Conservation (phyloP, 2,113 vertebrate genomes). For the Scatophagus argus region DNA sequence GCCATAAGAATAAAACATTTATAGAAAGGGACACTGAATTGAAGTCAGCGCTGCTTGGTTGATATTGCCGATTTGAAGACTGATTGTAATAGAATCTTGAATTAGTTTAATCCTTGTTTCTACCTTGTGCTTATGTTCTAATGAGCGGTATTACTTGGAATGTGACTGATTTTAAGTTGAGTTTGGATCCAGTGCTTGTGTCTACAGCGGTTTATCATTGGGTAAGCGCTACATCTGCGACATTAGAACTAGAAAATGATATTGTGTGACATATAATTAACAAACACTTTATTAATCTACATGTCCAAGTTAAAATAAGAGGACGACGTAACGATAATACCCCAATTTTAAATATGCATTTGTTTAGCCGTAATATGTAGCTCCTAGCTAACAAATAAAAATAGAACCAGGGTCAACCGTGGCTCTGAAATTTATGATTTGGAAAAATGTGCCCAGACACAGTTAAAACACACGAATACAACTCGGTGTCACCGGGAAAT, state of each 20-base stretch:
- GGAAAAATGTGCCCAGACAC: background rate
- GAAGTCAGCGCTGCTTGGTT: background rate
- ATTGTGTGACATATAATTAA: no score
- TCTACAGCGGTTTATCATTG: background rate
- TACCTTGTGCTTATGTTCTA: fast-evolving
- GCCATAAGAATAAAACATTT: fast-evolving
- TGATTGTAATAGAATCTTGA: fast-evolving
- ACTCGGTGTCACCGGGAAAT: background rate
- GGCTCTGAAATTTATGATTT: background rate
- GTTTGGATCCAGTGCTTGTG: background rate
- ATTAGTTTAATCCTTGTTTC: fast-evolving
- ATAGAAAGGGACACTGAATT: fast-evolving
- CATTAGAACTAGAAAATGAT: background rate
- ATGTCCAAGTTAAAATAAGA: fast-evolving
- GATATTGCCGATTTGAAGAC: background rate
- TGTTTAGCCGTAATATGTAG: background rate
- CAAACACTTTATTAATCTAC: background rate
- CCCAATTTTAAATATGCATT: background rate
- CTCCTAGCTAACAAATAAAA: background rate
- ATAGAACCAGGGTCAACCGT: background rate
- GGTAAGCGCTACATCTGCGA: background rate
- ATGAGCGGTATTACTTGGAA: background rate
- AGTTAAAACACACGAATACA: no score
- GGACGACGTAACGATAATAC: fast-evolving
- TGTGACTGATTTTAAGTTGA: background rate